Base-by-base conservation (phyloP, 2,797 vertebrate genomes). In the Rhinella marina region DNA sequence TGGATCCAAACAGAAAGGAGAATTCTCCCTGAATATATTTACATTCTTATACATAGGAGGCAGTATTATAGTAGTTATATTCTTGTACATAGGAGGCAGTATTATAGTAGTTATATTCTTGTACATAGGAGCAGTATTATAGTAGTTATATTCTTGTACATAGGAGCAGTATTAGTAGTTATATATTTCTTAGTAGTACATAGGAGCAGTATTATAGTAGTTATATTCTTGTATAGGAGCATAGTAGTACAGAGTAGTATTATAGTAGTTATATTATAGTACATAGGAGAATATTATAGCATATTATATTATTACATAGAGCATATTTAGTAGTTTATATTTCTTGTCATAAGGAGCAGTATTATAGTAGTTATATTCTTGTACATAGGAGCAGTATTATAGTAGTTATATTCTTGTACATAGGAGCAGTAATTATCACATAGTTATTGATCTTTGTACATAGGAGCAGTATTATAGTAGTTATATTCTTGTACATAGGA, bases 251-350 rank as follows among this genome's bases (percentile, higher is more conserved):
- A 23, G 23, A 11, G 62, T n/a, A 64, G 62, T 25, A 68, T 68
- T 68, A 68, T 68, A 68, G 64, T 68, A 68, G 64, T 68, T 68
- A 68, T 68, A 68, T 68, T 68, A 25, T 29, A 29, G 64, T 68
- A 68, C 13, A 68, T 68, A 68, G 64, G 64, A 7, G 32, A 68
- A 25, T 29, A 29, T 68, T 68, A 68, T 68, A 68, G 64, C 27
- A 66, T n/a, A n/a, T 66, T 66, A 66, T 66, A 25, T 66, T 14
- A 10, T 27, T 66, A n/a, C 27, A 66, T 19, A 66, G 25, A 66
- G 64, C n/a, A 17, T 70, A 70, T 70, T 29, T 70, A 70, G 68
- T 70, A 70, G 68, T 70, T 70, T 70, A 70, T 70, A 70, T 70
- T 70, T 70, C 68, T 32, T 70, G 68, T 68, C 14, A 68, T 68